Base-by-base conservation (phyloP, 2,113 vertebrate species). In the Corydoras sp. region DNA sequence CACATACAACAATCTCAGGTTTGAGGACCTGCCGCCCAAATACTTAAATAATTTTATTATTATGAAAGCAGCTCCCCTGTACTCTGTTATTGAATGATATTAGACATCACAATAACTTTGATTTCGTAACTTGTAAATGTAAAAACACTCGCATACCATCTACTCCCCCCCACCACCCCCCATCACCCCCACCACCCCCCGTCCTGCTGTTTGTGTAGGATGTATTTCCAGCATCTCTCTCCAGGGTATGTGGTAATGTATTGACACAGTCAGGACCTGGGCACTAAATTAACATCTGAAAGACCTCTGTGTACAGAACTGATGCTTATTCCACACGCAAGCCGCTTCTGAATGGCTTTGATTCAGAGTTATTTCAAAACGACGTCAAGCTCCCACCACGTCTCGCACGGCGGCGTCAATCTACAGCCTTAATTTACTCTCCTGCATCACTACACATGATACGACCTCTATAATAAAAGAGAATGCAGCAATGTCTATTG, bases 331-430 rank as follows among this genome's bases (percentile, higher is more conserved):
- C 78, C 77, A 80, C 83, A 88, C 86, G 82, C 76, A 74, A 65
- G 78, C 69, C 71, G 77, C 84, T 81, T 80, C 81, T 90, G 87
- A 89, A 89, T 88, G 79, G 74, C 74, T 86, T 79, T 84, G 82
- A 89, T 89, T 90, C 87, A 91, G 74, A 4, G 31, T 68, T 79
- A 74, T 85, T 87, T 82, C 79, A 65, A 81, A 76, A 76, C 71
- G 70, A 60, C 73, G 50, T 75, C 55, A 4, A 59, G 65, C 68
- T 76, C 76, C 56, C 13, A 72, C 78, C 72, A 74, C 48, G 65
- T 60, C 67, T 79, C 65, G 68, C 71, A 62, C 59, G 55, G 49
- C 77, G 78, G 82, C 77, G 71, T 76, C 35, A 69, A 77, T 24
- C 18, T 24, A 24, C 18, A 24, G 18, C 18, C 18, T 24, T 24